A percentile compares a stretch with the other conserved stretches of the same genome.
Conservation (phyloP, 2,888 invertebrate genomes). For the Calameuta idolon region DNA sequence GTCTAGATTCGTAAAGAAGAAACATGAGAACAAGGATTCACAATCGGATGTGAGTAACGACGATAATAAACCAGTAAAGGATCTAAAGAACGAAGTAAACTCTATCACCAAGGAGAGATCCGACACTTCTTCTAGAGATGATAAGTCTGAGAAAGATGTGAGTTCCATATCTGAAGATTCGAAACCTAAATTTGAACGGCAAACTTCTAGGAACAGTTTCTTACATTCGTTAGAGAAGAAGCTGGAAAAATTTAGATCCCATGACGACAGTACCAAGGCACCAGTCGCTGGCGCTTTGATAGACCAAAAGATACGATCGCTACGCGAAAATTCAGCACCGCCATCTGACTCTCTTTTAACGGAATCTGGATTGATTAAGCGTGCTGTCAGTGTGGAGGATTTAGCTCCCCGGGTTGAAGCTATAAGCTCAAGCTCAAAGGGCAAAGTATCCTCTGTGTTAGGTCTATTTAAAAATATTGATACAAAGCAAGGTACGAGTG, state of each 20-base stretch:
- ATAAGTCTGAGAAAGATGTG: constrained; percentile 33
- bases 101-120: constrained; percentile 47
- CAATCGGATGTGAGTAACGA: constrained; percentile 42
- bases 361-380: constrained; percentile 77
- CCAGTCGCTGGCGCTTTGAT: constrained; percentile 68
- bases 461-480: constrained; percentile 78
- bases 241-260: constrained; percentile 57
- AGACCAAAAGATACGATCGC: constrained; percentile 63
- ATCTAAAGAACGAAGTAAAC: constrained; percentile 56
- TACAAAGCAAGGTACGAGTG: constrained; percentile 35
- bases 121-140: constrained; percentile 31
- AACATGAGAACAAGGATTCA: constrained; percentile 72
- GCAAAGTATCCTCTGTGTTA: constrained; percentile 80
- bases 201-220: constrained; percentile 69
- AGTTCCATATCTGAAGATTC: constrained; percentile 29
- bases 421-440: constrained; percentile 71
- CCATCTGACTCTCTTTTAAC: constrained; percentile 63
- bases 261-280: constrained; percentile 54
- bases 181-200: constrained; percentile 39
- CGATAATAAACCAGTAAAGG: constrained; percentile 53
- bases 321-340: constrained; percentile 52
- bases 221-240: constrained; percentile 81
- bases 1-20: constrained; percentile 78
- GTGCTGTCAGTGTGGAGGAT: constrained; percentile 80
- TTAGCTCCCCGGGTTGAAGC: constrained; percentile 60